Percentiles rank a stretch among this genome's conserved stretches.
Evolutionary conservation across 1,140 invertebrate genomes (phyloP).

Genomic region (Ostrea denselamellosa): DNA sequence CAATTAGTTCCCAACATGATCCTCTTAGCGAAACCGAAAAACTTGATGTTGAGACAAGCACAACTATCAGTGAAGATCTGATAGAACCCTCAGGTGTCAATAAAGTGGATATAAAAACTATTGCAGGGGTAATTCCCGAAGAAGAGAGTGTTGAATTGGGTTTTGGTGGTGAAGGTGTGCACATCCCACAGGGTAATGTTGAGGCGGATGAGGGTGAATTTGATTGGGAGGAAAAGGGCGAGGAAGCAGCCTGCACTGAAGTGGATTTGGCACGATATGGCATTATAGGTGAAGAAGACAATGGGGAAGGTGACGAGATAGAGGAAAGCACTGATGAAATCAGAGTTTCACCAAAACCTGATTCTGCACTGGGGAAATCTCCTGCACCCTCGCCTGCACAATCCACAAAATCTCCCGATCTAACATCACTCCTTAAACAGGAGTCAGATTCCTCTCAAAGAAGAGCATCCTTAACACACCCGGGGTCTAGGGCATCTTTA

Average conservation of each 20-base stretch:
- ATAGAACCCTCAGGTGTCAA: constrained; percentile 43
- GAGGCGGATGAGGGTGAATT: constrained; percentile 19
- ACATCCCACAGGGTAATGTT: constrained; percentile 36
- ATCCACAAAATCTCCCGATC: not conserved
- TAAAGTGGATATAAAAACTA: constrained; percentile 48
- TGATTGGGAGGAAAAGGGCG: constrained; percentile 35
- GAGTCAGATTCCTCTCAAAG: not conserved
- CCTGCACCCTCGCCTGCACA: not conserved
- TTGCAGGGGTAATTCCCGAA: constrained; percentile 47
- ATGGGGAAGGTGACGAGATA: constrained; percentile 22
- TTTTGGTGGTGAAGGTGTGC: constrained; percentile 38
- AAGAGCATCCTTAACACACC: not conserved
- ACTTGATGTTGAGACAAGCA: constrained; percentile 43
- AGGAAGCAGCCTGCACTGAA: constrained; percentile 9
- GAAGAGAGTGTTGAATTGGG: constrained; percentile 45
- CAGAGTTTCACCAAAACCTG: not conserved
- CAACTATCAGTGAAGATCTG: constrained; percentile 53
- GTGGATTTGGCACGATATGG: constrained; percentile 32
- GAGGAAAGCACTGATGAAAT: not conserved
- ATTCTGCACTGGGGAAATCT: not conserved
- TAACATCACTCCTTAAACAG: not conserved
- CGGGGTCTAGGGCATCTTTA: constrained; percentile 1
- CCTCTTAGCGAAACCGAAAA: constrained; percentile 13
- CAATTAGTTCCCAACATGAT: constrained; percentile 16
- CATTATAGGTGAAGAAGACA: not conserved